A percentile compares a stretch with the other conserved stretches of the same genome.
Evolutionary conservation across 2,888 invertebrate species (phyloP).

Genomic region (Tinea trinotella): DNA sequence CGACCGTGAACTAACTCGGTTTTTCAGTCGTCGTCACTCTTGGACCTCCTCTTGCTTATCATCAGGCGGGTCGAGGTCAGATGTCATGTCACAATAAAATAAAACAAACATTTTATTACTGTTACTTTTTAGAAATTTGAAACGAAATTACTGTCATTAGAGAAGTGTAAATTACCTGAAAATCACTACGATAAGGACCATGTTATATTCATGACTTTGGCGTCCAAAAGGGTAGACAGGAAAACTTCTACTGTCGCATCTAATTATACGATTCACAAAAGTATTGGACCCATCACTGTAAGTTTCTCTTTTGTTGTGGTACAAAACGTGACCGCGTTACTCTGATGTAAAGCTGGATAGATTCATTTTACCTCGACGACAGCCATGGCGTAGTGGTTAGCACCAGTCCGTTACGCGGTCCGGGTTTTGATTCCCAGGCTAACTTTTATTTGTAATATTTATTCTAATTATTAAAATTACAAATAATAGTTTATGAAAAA

Average conservation of each 20-base stretch:
- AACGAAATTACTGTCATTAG: conserved; percentile 2
- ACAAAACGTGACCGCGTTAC: neutral
- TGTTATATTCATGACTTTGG: neutral
- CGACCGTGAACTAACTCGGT: too few species aligned
- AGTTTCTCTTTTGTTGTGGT: neutral
- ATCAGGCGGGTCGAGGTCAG: too few species aligned
- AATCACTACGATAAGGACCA: neutral
- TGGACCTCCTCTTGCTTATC: too few species aligned
- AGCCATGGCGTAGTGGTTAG: too few species aligned
- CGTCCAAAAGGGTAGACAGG: conserved; percentile 5
- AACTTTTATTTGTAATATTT: too few species aligned
- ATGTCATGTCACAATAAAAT: too few species aligned
- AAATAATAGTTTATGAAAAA: too few species aligned
- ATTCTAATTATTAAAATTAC: too few species aligned
- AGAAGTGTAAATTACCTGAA: conserved; percentile 6
- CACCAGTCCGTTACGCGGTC: too few species aligned
- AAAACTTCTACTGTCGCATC: neutral
- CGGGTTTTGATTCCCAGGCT: too few species aligned
- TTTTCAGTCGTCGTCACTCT: too few species aligned
- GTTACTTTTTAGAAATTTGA: conserved; percentile 1
- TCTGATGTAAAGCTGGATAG: neutral
- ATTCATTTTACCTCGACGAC: neutral
- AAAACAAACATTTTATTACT: neutral
- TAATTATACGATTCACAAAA: neutral
- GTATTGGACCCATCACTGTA: neutral